Percentiles rank a stretch among this genome's conserved stretches.
These are phyloP conservation scores for Mesorhabditis sp. DNA, from an alignment of 2,888 invertebrate species.

Conservation along the genomic window DNA sequence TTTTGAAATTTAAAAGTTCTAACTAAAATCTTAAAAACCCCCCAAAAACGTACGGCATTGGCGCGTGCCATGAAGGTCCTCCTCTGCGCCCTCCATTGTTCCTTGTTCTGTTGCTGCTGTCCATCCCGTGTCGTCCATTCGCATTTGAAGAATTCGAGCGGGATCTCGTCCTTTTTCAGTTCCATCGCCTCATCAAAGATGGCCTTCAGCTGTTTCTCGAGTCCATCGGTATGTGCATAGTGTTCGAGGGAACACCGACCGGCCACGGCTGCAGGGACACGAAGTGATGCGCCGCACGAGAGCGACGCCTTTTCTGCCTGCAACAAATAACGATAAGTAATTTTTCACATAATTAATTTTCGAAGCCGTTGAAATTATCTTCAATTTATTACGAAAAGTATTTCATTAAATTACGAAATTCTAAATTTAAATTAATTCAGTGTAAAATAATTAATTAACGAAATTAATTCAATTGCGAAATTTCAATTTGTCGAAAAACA, in stretches of 20 bases:
- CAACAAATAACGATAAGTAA: neutral
- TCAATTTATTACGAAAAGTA: too few relatives aligned
- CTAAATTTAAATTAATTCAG: too few relatives aligned
- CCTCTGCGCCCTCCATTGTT: neutral
- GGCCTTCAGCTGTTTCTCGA: neutral
- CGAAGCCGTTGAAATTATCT: too few relatives aligned
- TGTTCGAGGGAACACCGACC: conserved; percentile 1
- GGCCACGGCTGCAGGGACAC: neutral
- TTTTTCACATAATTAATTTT: too few relatives aligned
- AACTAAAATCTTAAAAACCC: too few relatives aligned
- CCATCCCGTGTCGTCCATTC: neutral
- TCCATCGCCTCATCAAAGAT: conserved; percentile 6
- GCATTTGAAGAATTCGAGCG: neutral
- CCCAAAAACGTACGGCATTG: neutral
- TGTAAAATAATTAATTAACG: too few relatives aligned
- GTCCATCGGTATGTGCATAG: neutral
- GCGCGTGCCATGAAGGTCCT: neutral
- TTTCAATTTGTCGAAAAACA: too few relatives aligned
- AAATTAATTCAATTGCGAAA: too few relatives aligned
- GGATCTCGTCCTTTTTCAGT: conserved; percentile 1
- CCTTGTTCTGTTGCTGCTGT: neutral
- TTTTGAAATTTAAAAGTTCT: too few relatives aligned
- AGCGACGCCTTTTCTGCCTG: neutral
- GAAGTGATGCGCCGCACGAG: neutral
- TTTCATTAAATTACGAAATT: too few relatives aligned